A percentile compares a stretch with the other conserved stretches of the same genome.
Conservation (phyloP, 1,140 invertebrate species). For the Drosophila guanche region DNA sequence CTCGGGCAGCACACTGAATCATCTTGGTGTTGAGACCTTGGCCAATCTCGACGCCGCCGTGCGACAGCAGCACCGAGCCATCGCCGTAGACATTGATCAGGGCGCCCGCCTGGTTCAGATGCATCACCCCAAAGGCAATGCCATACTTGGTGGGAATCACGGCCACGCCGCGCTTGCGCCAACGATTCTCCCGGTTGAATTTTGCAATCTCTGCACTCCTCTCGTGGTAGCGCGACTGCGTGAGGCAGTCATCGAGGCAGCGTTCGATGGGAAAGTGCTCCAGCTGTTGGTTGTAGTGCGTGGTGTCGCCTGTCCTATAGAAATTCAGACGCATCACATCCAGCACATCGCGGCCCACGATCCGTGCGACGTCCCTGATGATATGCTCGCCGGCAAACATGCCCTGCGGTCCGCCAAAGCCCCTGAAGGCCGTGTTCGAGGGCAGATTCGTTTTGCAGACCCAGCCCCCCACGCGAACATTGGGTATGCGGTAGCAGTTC, state of each 20-base stretch:
- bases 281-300: constrained; percentile 91
- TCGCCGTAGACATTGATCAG: constrained; percentile 95
- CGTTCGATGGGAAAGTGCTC: constrained; percentile 89
- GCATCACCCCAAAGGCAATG: constrained; percentile 91
- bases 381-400: constrained; percentile 93
- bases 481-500: constrained; percentile 91
- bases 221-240: constrained; percentile 87
- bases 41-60: constrained; percentile 98
- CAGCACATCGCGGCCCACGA: constrained; percentile 86
- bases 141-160: constrained; percentile 96
- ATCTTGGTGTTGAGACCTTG: constrained; percentile 98
- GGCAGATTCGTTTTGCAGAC: constrained; percentile 93
- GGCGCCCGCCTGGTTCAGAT: constrained; percentile 95
- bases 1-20: constrained; percentile 93
- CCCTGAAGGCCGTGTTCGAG: constrained; percentile 95
- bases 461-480: constrained; percentile 87
- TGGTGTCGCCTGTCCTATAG: constrained; percentile 91
- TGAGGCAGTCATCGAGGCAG: constrained; percentile 93
- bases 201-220: constrained; percentile 86
- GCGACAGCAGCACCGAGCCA: constrained; percentile 95
- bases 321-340: constrained; percentile 90
- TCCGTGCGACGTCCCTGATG: constrained; percentile 90
- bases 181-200: constrained; percentile 92
- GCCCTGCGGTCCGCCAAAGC: constrained; percentile 95
- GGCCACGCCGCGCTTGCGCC: constrained; percentile 94